Evolutionary conservation across 1,140 invertebrate species (phyloP).

Genomic region (Ceratoteleas bidentatus): DNA sequence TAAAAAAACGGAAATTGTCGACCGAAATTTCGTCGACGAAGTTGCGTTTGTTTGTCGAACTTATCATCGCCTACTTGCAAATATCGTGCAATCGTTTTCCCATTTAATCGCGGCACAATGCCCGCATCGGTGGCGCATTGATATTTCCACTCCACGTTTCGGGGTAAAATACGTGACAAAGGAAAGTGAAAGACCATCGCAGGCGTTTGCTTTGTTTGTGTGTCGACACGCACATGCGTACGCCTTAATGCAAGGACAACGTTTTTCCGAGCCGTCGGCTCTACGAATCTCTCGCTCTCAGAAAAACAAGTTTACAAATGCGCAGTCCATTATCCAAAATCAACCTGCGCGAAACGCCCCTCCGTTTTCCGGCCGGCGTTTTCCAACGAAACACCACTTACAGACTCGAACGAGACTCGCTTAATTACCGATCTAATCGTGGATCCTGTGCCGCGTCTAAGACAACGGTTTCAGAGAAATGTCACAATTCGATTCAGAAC

Average conservation of each 20-base stretch:
- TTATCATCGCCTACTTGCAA: conserved; percentile 6
- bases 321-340: conserved; percentile 32
- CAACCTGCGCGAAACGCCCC: conserved; percentile 40
- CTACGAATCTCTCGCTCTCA: conserved; percentile 51
- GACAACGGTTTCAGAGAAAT: too few species aligned
- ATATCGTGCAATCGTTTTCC: conserved; percentile 41
- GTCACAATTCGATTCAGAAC: too few species aligned
- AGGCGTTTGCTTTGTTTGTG: background rate
- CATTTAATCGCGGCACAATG: conserved; percentile 52
- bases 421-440: background rate
- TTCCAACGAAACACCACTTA: too few species aligned
- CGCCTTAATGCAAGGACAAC: conserved; percentile 53
- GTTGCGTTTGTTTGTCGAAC: too few species aligned
- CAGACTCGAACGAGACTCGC: too few species aligned
- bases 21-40: background rate
- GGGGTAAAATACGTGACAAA: conserved; percentile 59
- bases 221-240: background rate
- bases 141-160: conserved; percentile 54
- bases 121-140: conserved; percentile 34
- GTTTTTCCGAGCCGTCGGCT: conserved; percentile 49
- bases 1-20: background rate
- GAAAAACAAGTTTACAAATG: conserved; percentile 55
- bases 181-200: conserved; percentile 51
- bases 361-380: too few species aligned
- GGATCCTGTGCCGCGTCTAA: background rate